Base-by-base conservation (phyloP, 2,888 invertebrate genomes). In the Villa cingulata region DNA sequence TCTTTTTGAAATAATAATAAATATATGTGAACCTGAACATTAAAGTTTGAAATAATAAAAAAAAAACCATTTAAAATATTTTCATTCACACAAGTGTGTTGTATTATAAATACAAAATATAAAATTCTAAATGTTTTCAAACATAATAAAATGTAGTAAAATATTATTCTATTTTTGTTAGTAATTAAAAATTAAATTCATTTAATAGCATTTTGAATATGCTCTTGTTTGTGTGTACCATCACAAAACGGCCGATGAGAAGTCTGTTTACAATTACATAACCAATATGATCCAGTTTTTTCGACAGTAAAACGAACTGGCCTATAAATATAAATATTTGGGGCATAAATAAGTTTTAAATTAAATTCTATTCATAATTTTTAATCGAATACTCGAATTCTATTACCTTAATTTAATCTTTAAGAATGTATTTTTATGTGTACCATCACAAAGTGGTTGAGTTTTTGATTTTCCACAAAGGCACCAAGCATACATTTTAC, bases 181-280 rank as follows among this genome's bases (percentile, higher is more conserved):
- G 36, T 4, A 16, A n/a, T 16, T 36, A 6, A 12, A 3, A 36
- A 12, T 36, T 36, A 2, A 2, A 12, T 16, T 58, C 59, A 66
- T 62, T 60, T 70, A 16, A 70, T 61, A 39, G 73, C 70, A 15
- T 78, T 71, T 62, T 83, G 81, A 44, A 88, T 76, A 38, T 80
- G 77, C 51, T 77, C 74, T 45, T 74, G 72, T 62, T 86, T 85
- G 67, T 97, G 97, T 12, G 90, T 82, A 12, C 96, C 96, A 72
- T 98, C 98, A 71, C 97, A 98, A 66, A 95, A 96, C 1, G 98
- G 98, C 54, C 90, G 75, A 56, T 88, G 86, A 43, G 77, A 77
- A 1, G 95, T 92, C 63, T 95, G 95, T 68, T 98, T 98, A 65
- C 98, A 98, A 64, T 91, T 91, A 65, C 98, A 98, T n/a, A 98